These are phyloP conservation scores for Gadopsis bispinosus DNA, from an alignment of 2,797 vertebrate genomes.

Conservation along the genomic window DNA sequence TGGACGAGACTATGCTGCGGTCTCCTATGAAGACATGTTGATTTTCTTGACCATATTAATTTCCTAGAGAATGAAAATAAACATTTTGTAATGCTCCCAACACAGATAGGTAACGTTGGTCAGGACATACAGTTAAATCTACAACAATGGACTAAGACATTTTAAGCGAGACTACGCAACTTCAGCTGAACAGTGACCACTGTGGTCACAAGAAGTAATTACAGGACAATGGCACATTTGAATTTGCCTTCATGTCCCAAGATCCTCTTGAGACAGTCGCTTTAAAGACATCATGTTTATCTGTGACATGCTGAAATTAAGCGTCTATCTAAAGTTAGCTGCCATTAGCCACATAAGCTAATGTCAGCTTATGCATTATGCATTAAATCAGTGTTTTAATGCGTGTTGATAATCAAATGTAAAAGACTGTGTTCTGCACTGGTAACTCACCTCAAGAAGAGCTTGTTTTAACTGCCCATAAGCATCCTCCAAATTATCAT, in stretches of 20 bases:
- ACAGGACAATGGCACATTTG: background rate
- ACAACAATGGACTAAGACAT: background rate
- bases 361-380: too few species aligned
- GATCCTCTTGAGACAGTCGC: background rate
- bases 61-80: conserved; percentile 68
- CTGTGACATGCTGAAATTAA: conserved; percentile 2
- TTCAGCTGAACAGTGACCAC: background rate
- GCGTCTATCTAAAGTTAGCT: too few species aligned
- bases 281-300: background rate
- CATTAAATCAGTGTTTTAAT: background rate
- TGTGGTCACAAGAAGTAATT: background rate
- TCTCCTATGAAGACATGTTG: conserved; percentile 64
- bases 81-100: background rate
- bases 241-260: background rate
- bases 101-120: background rate
- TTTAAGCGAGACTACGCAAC: background rate
- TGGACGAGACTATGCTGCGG: conserved; percentile 14
- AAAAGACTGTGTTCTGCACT: background rate
- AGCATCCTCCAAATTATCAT: conserved; percentile 90
- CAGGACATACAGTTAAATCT: conserved; percentile 4
- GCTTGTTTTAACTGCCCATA: conserved; percentile 85
- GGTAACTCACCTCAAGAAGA: conserved; percentile 88
- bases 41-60: conserved; percentile 77
- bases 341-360: too few species aligned
- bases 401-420: background rate